These are phyloP conservation scores for Hydropsyche betteni DNA, from an alignment of 2,888 invertebrate genomes.

Conservation along the genomic window DNA sequence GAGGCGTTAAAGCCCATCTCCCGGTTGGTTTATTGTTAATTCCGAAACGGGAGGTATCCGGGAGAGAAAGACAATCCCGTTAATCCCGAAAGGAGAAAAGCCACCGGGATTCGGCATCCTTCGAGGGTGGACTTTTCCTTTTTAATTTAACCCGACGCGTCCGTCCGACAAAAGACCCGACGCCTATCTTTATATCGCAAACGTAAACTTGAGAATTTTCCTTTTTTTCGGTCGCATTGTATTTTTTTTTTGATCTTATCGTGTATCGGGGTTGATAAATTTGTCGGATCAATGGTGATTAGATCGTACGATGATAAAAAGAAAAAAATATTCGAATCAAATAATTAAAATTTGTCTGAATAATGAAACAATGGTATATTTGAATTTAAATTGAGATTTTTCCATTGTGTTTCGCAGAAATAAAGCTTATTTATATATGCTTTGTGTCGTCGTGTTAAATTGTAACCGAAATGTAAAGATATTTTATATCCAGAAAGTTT, in stretches of 20 bases:
- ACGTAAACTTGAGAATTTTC: constrained; percentile 18
- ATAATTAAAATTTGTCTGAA: too few species aligned
- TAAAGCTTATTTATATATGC: too few species aligned
- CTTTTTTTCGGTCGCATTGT: not conserved
- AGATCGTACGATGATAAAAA: too few species aligned
- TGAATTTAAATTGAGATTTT: too few species aligned
- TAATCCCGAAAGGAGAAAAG: constrained; percentile 5
- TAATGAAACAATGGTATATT: too few species aligned
- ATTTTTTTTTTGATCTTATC: not conserved
- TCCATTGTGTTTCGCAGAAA: too few species aligned
- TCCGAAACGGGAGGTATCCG: constrained; percentile 2
- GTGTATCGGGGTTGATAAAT: too few species aligned
- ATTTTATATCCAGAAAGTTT: constrained; percentile 35
- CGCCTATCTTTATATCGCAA: constrained; percentile 26
- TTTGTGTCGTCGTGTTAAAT: too few species aligned
- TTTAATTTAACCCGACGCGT: constrained; percentile 24
- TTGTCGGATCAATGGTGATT: too few species aligned
- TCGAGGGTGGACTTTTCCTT: constrained; percentile 8
- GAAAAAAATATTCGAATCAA: too few species aligned
- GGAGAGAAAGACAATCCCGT: not conserved
- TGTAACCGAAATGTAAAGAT: too few species aligned
- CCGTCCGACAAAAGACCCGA: constrained; percentile 9
- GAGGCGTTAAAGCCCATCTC: constrained; percentile 25
- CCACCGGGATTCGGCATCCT: not conserved
- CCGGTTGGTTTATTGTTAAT: constrained; percentile 28